These are phyloP conservation scores for Melanotaenia boesemani DNA, from an alignment of 2,797 vertebrate genomes.

Conservation along the genomic window DNA sequence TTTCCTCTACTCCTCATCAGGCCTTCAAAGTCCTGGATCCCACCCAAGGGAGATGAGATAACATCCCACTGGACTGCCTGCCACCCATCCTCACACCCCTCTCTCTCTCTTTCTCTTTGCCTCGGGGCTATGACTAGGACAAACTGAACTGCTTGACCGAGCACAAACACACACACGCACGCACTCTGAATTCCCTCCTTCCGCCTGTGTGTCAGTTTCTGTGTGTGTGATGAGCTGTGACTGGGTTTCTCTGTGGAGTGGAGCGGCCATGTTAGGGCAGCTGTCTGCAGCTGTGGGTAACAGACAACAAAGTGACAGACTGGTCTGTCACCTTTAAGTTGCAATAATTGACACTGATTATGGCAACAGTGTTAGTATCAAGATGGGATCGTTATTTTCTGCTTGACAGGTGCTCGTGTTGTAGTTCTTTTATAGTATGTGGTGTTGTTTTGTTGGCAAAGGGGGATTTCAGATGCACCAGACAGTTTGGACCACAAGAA, in stretches of 20 bases:
- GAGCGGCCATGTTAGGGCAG: constrained; percentile 66
- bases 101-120: constrained; percentile 30
- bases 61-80: constrained; percentile 62
- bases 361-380: constrained; percentile 12
- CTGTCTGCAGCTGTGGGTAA: constrained; percentile 63
- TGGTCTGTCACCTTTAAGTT: constrained; percentile 41
- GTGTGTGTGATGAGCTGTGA: constrained; percentile 73
- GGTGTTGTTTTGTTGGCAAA: background rate
- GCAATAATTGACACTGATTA: constrained; percentile 48
- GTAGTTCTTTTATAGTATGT: background rate
- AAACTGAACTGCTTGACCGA: constrained; percentile 68
- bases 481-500: background rate
- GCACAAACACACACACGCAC: constrained; percentile 55
- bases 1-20: constrained; percentile 71
- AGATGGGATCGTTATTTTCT: background rate
- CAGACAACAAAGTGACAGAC: constrained; percentile 42
- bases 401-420: background rate
- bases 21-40: constrained; percentile 69
- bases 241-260: constrained; percentile 38
- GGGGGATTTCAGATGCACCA: background rate
- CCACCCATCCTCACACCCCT: constrained; percentile 65
- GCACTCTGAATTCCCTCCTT: constrained; percentile 56
- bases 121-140: constrained; percentile 61
- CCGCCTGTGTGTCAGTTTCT: constrained; percentile 58
- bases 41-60: constrained; percentile 78